A percentile compares a stretch with the other conserved stretches of the same genome.
These are phyloP conservation scores for Bimastos eiseni DNA, from an alignment of 2,888 invertebrate genomes.

Conservation along the genomic window DNA sequence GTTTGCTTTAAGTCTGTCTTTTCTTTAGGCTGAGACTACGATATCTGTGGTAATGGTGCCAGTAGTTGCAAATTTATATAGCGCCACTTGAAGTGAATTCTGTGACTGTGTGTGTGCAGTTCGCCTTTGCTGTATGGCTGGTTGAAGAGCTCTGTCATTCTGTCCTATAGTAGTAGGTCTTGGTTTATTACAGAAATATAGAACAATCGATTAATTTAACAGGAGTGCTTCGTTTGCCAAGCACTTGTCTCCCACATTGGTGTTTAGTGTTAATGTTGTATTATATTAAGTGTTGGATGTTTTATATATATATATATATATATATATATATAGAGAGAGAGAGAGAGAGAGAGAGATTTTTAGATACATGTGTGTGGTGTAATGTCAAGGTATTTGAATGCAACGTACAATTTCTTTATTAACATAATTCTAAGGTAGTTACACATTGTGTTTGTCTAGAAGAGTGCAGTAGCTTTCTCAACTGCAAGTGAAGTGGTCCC, in stretches of 20 bases:
- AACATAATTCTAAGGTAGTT: background rate
- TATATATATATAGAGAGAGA: no score
- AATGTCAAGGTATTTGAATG: background rate
- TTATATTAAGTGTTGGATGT: no score
- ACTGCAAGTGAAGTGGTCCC: background rate
- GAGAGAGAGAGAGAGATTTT: no score
- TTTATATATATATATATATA: no score
- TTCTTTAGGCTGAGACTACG: background rate
- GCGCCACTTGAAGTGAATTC: no score
- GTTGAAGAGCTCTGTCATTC: background rate
- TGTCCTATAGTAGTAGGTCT: background rate
- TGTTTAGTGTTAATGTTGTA: background rate
- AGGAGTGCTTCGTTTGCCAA: background rate
- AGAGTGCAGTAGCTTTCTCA: background rate
- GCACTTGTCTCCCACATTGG: background rate
- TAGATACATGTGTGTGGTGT: no score
- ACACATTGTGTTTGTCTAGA: background rate
- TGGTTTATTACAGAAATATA: background rate
- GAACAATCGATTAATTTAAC: background rate
- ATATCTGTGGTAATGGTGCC: no score
- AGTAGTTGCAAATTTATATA: no score
- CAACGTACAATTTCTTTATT: background rate
- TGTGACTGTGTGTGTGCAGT: no score
- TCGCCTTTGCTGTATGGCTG: background rate
- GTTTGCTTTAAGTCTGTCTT: background rate